Evolutionary conservation across 2,888 invertebrate genomes (phyloP).

Genomic region (Reticulitermes lucifugus): DNA sequence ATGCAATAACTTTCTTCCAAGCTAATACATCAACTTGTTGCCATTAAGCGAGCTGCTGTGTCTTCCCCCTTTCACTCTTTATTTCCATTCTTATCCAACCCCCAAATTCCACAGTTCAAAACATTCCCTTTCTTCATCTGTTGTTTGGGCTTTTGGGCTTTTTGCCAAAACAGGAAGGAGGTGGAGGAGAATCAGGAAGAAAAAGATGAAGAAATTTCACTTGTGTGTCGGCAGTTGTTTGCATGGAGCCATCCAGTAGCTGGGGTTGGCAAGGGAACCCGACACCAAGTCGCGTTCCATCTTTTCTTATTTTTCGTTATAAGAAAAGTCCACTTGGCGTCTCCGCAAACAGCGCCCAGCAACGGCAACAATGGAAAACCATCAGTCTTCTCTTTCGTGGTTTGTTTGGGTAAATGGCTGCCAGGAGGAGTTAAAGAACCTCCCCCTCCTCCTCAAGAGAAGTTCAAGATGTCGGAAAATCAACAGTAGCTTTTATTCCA

Average conservation of each 20-base stretch:
- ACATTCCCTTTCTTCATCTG: slow-evolving; percentile 34
- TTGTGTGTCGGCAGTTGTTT: slow-evolving; percentile 38
- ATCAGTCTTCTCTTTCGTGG: slow-evolving; percentile 44
- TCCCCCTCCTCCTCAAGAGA: slow-evolving; percentile 20
- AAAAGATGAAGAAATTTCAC: slow-evolving; percentile 14
- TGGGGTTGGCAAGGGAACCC: slow-evolving; percentile 16
- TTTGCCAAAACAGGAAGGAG: slow-evolving; percentile 11
- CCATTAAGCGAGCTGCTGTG: slow-evolving; percentile 17
- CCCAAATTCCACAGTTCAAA: slow-evolving; percentile 37
- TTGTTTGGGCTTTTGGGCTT: slow-evolving; percentile 23
- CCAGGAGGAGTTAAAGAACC: background rate
- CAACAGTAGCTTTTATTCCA: slow-evolving; percentile 43
- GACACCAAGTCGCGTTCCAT: slow-evolving; percentile 38
- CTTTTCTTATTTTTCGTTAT: slow-evolving; percentile 29
- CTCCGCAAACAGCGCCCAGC: slow-evolving; percentile 41
- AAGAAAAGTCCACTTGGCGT: slow-evolving; percentile 43
- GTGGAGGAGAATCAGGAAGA: slow-evolving; percentile 10
- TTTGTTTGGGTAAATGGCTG: slow-evolving; percentile 47
- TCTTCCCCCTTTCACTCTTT: no score
- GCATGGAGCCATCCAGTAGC: slow-evolving; percentile 31
- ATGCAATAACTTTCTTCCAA: slow-evolving; percentile 1
- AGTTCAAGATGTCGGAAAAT: slow-evolving; percentile 48
- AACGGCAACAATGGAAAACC: slow-evolving; percentile 45
- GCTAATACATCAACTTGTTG: slow-evolving; percentile 43
- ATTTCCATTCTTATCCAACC: background rate